phyloP scores from a whole-genome alignment of 2,888 invertebrate species.

The Hypercompe scribonia region DNA sequence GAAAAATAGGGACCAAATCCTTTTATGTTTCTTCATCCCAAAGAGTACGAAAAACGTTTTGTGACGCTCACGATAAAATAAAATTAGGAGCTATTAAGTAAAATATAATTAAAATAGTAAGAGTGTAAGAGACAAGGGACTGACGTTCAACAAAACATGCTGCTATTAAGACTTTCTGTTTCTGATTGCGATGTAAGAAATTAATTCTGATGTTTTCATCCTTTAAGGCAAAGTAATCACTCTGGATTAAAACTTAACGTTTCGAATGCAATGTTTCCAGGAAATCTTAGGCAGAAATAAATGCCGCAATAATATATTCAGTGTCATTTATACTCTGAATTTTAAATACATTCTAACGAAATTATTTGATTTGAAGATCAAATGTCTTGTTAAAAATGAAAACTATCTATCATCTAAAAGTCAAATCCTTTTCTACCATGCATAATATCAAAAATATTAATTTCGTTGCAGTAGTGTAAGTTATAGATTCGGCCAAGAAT shows the following conservation, averaged over 20 bases:
- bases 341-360: neutral
- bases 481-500: no score
- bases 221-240: conserved; percentile 1
- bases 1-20: neutral
- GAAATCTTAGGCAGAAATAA: neutral
- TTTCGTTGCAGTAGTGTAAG: no score
- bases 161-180: conserved; percentile 1
- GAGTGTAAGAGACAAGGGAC: conserved; percentile 10
- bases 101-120: neutral
- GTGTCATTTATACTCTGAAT: neutral
- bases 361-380: neutral
- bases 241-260: conserved; percentile 2
- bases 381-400: no score
- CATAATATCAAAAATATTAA: no score
- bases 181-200: neutral
- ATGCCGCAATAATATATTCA: neutral
- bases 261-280: neutral
- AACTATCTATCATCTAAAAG: neutral
- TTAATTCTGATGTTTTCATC: neutral
- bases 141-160: neutral
- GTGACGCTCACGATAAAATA: neutral
- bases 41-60: neutral
- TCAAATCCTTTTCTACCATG: no score
- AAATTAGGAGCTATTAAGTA: neutral
- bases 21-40: neutral